Percentiles rank a stretch among this genome's conserved stretches.
These are phyloP conservation scores for Kryptolebias ocellatus DNA, from an alignment of 2,797 vertebrate species.

Conservation along the genomic window DNA sequence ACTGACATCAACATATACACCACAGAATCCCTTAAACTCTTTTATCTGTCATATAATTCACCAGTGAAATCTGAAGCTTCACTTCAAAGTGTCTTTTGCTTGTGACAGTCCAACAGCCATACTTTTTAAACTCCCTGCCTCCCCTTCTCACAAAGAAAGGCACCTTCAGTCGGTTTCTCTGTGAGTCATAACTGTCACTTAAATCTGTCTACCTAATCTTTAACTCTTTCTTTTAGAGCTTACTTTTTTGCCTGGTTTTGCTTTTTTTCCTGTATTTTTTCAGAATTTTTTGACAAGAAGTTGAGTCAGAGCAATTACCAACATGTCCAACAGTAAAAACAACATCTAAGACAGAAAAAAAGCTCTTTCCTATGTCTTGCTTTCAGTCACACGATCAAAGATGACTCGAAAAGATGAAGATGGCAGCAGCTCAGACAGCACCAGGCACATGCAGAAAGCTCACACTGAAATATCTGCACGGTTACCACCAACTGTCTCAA, in stretches of 20 bases:
- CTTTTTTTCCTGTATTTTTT: constrained; percentile 8
- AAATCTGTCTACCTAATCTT: constrained; percentile 16
- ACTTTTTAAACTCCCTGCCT: constrained; percentile 8
- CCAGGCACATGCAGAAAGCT: constrained; percentile 6
- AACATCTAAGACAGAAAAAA: constrained; percentile 41
- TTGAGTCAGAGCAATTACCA: constrained; percentile 35
- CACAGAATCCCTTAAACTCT: neutral
- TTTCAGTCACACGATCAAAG: constrained; percentile 52
- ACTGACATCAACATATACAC: neutral
- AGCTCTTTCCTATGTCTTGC: constrained; percentile 7
- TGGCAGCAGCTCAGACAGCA: constrained; percentile 32
- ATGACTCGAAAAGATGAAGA: constrained; percentile 34
- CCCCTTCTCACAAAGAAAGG: constrained; percentile 3
- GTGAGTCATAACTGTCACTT: constrained; percentile 33
- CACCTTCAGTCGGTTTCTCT: neutral
- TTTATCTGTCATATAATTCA: neutral
- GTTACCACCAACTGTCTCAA: constrained; percentile 32
- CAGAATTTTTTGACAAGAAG: constrained; percentile 36
- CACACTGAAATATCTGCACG: constrained; percentile 23
- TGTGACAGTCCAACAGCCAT: neutral
- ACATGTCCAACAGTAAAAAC: constrained; percentile 34
- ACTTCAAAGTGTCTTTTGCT: constrained; percentile 7
- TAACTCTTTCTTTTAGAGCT: constrained; percentile 15
- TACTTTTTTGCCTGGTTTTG: neutral
- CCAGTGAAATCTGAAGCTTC: neutral